Evolutionary conservation across 2,113 vertebrate genomes (phyloP).

Genomic region (Ameiurus melas): DNA sequence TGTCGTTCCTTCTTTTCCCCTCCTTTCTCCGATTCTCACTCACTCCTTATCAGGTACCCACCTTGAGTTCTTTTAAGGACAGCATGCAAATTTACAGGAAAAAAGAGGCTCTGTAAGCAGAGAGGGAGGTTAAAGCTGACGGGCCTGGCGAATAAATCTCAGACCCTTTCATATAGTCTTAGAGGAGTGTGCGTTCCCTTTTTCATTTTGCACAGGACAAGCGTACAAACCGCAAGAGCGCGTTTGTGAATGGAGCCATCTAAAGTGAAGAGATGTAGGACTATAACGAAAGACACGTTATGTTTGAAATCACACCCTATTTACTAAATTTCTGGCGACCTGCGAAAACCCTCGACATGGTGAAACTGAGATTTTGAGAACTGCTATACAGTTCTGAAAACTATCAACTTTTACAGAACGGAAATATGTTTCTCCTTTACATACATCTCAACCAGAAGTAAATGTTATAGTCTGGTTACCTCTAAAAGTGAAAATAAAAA

Average conservation of each 20-base stretch:
- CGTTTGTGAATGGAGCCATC: not conserved
- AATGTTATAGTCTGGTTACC: not conserved
- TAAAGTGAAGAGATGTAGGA: not conserved
- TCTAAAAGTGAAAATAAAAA: not conserved
- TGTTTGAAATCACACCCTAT: not conserved
- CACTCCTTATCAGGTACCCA: slow-evolving; percentile 60
- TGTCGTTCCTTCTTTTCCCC: slow-evolving; percentile 1
- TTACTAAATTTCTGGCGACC: not conserved
- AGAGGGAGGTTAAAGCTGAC: slow-evolving; percentile 47
- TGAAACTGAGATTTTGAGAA: not conserved
- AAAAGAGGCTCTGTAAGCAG: slow-evolving; percentile 41
- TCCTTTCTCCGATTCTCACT: slow-evolving; percentile 54
- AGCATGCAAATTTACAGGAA: slow-evolving; percentile 33
- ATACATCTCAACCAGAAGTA: not conserved
- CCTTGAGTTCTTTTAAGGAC: slow-evolving; percentile 56
- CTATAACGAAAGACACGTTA: not conserved
- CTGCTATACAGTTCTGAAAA: not conserved
- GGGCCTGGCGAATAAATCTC: slow-evolving; percentile 48
- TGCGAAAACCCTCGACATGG: not conserved
- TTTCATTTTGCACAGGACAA: not conserved
- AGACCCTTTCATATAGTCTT: slow-evolving; percentile 45
- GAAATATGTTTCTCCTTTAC: not conserved
- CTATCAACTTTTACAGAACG: not conserved
- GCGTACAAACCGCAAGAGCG: not conserved
- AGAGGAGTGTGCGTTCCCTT: slow-evolving; percentile 1